Evolutionary conservation across 2,113 vertebrate genomes (phyloP), one percentile per base, ranked within the genome.

Genomic region (Edolisoma coerulescens): DNA sequence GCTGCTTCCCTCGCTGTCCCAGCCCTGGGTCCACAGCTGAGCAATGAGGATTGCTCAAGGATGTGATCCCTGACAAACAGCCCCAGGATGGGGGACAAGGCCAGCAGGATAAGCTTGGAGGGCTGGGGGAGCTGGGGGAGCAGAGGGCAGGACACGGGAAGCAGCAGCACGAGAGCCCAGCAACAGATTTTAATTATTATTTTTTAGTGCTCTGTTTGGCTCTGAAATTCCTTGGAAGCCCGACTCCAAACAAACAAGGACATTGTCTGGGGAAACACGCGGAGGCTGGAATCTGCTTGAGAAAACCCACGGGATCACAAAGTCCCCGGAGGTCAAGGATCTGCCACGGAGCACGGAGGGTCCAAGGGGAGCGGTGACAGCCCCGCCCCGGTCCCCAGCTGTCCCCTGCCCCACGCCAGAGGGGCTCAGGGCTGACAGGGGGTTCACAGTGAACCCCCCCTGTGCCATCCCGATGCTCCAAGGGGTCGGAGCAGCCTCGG

Each of bases 201-300:
- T 80, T 76, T 59, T 39, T 35, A 45, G 47, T 54, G 69, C n/a
- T 65, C 42, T 90, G 76, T 74, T 95, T 96, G 77, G 89, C 67
- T 92, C 61, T 63, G 42, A 53, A 90, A 95, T 90, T 85, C 80
- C 70, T 90, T 75, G 91, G 83, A 67, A 96, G 63, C 59, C 73
- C 77, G 10, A 27, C 28, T 81, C 71, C 92, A 90, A 93, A 96
- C 88, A 92, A 96, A 90, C 2, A 42, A 91, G 86, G 69, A 81
- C 84, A 61, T 81, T 89, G 93, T 91, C 67, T 83, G 5, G 6
- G 70, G 56, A 9, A 79, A 63, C 94, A 89, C 33, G 71, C 64
- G 91, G 50, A 50, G 50, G 33, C 11, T 39, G 74, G 67, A 67
- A 94, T 89, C 70, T 61, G 41, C 19, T 35, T 45, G 69, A 84